A percentile compares a stretch with the other conserved stretches of the same genome.
phyloP scores from a whole-genome alignment of 2,797 vertebrate genomes.

The Microcaecilia unicolor region DNA sequence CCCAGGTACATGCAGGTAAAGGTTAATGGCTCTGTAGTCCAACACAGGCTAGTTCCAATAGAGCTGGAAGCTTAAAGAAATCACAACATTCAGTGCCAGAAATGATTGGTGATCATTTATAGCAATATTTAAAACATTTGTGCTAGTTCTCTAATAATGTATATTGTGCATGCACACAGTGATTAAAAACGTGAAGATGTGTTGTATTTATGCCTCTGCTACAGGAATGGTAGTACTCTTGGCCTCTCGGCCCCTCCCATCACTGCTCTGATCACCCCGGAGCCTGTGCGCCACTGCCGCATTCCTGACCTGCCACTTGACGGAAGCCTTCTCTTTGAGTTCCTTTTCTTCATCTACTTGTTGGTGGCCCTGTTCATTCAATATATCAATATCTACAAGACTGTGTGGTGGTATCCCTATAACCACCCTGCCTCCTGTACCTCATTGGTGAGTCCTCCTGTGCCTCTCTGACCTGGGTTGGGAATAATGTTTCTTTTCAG shows the following conservation, averaged over 20 bases:
- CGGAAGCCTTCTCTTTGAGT: slow-evolving; percentile 87
- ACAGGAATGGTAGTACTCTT: slow-evolving; percentile 79
- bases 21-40: no score
- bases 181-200: no score
- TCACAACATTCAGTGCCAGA: no score
- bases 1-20: no score
- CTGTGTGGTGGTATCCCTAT: slow-evolving; percentile 97
- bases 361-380: slow-evolving; percentile 94
- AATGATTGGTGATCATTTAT: no score
- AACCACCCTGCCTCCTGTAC: slow-evolving; percentile 91
- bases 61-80: no score
- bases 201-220: slow-evolving; percentile 16
- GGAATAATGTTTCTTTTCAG: no score
- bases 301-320: slow-evolving; percentile 91
- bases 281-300: slow-evolving; percentile 88
- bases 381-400: slow-evolving; percentile 98
- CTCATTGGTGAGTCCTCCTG: slow-evolving; percentile 70
- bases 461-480: not conserved
- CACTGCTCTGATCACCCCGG: slow-evolving; percentile 87
- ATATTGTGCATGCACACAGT: no score
- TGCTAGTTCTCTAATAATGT: no score
- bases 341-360: slow-evolving; percentile 92
- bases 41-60: no score
- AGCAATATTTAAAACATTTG: no score
- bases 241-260: slow-evolving; percentile 86